These are phyloP conservation scores for Agonopterix arenella DNA, from an alignment of 2,888 invertebrate species.

Conservation along the genomic window DNA sequence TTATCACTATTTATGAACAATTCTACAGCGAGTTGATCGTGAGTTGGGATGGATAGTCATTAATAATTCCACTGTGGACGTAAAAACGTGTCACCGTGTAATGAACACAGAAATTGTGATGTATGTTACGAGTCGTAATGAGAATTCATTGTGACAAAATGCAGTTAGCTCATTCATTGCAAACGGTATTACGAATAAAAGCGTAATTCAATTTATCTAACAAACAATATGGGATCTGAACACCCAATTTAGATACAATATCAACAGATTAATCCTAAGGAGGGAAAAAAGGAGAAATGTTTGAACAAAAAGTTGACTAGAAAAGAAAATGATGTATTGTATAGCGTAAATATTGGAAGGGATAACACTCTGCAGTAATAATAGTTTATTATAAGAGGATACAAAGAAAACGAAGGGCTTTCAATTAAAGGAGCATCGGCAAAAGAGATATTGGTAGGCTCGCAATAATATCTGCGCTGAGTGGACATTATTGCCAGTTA, in stretches of 20 bases:
- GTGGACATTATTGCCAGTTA: constrained; percentile 41
- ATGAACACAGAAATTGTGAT: constrained; percentile 5
- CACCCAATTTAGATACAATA: too few species aligned
- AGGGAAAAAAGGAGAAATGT: too few species aligned
- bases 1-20: too few species aligned
- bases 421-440: constrained; percentile 34
- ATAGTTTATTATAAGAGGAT: not conserved
- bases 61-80: constrained; percentile 24
- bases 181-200: not conserved
- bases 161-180: not conserved
- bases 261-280: too few species aligned
- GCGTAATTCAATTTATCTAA: not conserved
- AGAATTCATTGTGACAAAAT: constrained; percentile 1
- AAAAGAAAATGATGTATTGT: too few species aligned
- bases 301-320: too few species aligned
- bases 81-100: constrained; percentile 1
- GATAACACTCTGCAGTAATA: too few species aligned
- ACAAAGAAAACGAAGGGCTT: constrained; percentile 31
- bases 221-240: too few species aligned
- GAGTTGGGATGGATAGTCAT: constrained; percentile 17
- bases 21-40: too few species aligned
- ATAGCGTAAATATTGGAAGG: too few species aligned
- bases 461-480: constrained; percentile 27
- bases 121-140: constrained; percentile 2
- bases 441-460: constrained; percentile 18